Percentiles rank a stretch among this genome's conserved stretches.
Conservation (phyloP, 2,113 vertebrate species). For the Etheostoma spectabile region DNA sequence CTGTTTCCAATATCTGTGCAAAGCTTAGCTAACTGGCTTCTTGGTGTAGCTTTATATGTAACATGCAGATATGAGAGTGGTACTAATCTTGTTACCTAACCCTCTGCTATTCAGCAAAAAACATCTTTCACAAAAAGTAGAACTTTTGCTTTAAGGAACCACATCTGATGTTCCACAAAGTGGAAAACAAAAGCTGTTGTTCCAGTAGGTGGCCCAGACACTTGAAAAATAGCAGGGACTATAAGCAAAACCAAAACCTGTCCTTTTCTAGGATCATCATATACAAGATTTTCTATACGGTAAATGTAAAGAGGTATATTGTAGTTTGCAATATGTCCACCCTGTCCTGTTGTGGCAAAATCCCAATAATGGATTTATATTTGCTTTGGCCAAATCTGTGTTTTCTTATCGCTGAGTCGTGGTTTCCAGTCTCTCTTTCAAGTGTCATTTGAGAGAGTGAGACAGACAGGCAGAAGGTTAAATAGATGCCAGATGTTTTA, state of each 20-base stretch:
- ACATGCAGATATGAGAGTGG: neutral
- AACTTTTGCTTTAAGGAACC: neutral
- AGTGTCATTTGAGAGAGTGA: neutral
- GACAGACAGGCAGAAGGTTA: slow-evolving; percentile 12
- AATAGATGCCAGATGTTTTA: slow-evolving; percentile 37
- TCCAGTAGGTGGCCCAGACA: neutral
- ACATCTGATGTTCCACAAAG: neutral
- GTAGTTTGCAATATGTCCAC: neutral
- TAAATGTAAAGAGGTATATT: neutral
- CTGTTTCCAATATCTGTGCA: neutral
- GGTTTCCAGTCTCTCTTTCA: slow-evolving; percentile 13
- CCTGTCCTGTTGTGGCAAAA: neutral
- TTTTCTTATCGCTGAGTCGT: neutral
- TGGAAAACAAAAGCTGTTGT: neutral
- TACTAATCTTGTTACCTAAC: neutral
- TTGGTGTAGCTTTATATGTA: neutral
- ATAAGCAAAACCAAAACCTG: slow-evolving; percentile 1
- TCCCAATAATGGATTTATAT: neutral
- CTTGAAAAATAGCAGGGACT: neutral
- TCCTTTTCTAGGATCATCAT: neutral
- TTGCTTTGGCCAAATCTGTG: neutral
- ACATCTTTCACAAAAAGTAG: neutral
- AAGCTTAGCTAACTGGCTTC: neutral
- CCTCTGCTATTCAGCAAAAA: neutral
- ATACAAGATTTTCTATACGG: neutral